A percentile compares a stretch with the other conserved stretches of the same genome.
phyloP scores from a whole-genome alignment of 2,888 invertebrate species.

The Drosophila glabriapex region DNA sequence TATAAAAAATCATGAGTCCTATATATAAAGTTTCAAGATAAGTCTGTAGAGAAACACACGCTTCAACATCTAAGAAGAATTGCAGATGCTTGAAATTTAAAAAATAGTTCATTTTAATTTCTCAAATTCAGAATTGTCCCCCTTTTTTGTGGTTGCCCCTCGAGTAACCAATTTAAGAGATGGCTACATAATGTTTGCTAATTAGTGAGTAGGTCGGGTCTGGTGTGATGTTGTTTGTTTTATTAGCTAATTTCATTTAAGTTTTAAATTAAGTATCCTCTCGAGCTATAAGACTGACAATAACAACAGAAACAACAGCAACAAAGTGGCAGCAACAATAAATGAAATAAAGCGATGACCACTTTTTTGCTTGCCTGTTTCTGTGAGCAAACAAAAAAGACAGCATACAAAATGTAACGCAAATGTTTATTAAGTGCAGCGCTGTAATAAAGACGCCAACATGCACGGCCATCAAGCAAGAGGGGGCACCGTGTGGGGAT shows the following conservation, averaged over 20 bases:
- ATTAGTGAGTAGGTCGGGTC: slow-evolving; percentile 39
- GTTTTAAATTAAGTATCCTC: slow-evolving; percentile 66
- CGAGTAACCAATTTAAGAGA: neutral
- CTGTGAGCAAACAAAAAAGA: slow-evolving; percentile 13
- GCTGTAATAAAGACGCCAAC: slow-evolving; percentile 76
- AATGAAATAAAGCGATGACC: slow-evolving; percentile 46
- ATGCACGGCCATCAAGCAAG: slow-evolving; percentile 36
- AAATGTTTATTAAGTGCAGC: slow-evolving; percentile 78
- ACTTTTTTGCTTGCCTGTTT: slow-evolving; percentile 24
- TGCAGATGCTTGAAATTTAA: neutral
- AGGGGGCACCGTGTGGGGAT: slow-evolving; percentile 3
- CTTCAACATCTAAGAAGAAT: neutral
- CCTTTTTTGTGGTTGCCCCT: neutral
- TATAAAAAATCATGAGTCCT: neutral
- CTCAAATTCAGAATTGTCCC: neutral
- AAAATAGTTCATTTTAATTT: neutral
- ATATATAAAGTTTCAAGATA: neutral
- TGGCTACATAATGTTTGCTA: slow-evolving; percentile 29
- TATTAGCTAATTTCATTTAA: slow-evolving; percentile 63
- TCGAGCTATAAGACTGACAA: slow-evolving; percentile 11
- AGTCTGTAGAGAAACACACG: neutral
- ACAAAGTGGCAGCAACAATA: slow-evolving; percentile 44
- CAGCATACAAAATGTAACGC: slow-evolving; percentile 63
- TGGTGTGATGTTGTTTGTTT: slow-evolving; percentile 35
- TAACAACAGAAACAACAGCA: slow-evolving; percentile 13